Evolutionary conservation across 2,797 vertebrate species (phyloP), one percentile per base, ranked within the genome.

Genomic region (Microtus agrestis): DNA sequence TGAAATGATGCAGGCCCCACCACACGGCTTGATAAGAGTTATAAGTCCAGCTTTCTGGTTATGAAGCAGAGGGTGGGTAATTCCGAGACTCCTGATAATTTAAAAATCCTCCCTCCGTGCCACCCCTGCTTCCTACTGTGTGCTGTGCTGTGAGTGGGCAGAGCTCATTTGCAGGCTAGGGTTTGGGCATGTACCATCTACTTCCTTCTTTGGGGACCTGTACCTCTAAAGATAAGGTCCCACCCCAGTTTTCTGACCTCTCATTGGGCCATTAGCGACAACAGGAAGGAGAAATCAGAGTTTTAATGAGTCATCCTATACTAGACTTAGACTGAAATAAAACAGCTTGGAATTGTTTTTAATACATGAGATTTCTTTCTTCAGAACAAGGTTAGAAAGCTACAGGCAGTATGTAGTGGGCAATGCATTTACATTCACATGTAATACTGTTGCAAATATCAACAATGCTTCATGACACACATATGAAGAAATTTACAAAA

Each of bases 1-100:
- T 98, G 98, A 98, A 98, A 98, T 94, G 98, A 98, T 98, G 96
- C 98, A 99, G 98, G 97, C 87, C 4, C 89, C 95, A 95, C 77
- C 0, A 95, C 97, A 96, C 91, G 96, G 96, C 89, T 96, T 87
- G 98, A 98, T 98, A 99, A 98, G 98, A 97, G 81, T 97, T 98
- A 95, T 97, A 98, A 98, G 98, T 95, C 76, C 61, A 37, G 91
- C 97, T 98, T 98, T 98, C 98, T 98, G 98, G 98, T 98, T 98
- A 98, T 98, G 98, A 98, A 98, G 98, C 85, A 94, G 95, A 97
- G 88, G 81, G 97, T 97, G 89, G 94, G 87, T 96, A 98, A 97
- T 94, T 98, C 97, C 79, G 88, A 96, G 98, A 97, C 97, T 98
- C 97, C 98, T 90, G 97, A 95, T 95, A 93, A 97, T 97, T 98